Evolutionary conservation across 2,888 invertebrate genomes (phyloP).

Genomic region (Macrosiphum euphorbiae): DNA sequence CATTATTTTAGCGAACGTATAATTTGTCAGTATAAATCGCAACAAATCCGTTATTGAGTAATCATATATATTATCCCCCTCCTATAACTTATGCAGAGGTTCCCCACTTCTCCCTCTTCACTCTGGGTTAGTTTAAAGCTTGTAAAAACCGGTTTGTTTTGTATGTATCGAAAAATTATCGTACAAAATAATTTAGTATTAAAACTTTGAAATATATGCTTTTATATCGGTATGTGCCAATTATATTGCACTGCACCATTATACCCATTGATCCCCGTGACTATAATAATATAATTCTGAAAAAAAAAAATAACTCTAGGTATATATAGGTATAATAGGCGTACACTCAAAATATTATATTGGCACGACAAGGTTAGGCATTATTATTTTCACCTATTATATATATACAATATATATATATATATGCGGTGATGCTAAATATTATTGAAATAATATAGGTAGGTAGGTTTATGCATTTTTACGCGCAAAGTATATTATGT

Average conservation of each 20-base stretch:
- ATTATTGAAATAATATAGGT: neutral
- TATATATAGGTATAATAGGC: too few relatives aligned
- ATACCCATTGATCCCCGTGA: neutral
- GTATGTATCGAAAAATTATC: neutral
- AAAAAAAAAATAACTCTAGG: neutral
- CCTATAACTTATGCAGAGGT: neutral
- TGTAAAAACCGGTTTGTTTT: constrained; percentile 22
- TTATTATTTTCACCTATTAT: neutral
- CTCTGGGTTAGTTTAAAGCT: neutral
- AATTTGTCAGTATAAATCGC: constrained; percentile 16
- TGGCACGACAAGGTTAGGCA: neutral
- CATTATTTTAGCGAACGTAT: constrained; percentile 11
- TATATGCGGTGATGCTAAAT: neutral
- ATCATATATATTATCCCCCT: neutral
- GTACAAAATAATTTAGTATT: constrained; percentile 10
- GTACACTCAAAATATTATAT: neutral
- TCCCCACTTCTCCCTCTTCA: neutral
- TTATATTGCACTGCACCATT: neutral
- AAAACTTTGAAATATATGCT: neutral
- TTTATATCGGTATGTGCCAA: constrained; percentile 28
- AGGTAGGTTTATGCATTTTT: neutral
- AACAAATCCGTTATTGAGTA: constrained; percentile 21
- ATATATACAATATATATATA: neutral
- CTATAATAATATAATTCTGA: neutral
- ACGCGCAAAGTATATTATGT: neutral